Percentiles rank a stretch among this genome's conserved stretches.
phyloP scores from a whole-genome alignment of 2,888 invertebrate genomes.

The Epinotia nisella region DNA sequence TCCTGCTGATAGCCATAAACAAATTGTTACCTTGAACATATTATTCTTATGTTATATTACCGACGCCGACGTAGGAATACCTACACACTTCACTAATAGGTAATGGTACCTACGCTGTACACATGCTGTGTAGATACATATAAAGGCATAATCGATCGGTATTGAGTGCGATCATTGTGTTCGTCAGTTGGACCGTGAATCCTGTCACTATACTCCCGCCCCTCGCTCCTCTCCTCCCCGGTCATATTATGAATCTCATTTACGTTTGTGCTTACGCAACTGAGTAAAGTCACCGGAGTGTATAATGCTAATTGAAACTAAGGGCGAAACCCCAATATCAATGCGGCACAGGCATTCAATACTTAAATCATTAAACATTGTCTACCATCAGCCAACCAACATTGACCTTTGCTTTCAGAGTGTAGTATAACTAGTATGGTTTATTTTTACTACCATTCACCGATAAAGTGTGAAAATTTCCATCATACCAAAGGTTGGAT shows the following conservation, averaged over 20 bases:
- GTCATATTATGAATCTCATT: slow-evolving; percentile 78
- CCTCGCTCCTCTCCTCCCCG: slow-evolving; percentile 52
- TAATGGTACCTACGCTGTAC: slow-evolving; percentile 44
- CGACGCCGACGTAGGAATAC: not conserved
- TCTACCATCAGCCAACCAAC: not conserved
- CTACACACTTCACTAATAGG: slow-evolving; percentile 38
- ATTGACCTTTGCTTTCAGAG: too few relatives aligned
- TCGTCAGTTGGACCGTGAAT: slow-evolving; percentile 82
- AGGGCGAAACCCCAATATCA: slow-evolving; percentile 51
- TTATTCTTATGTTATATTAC: not conserved
- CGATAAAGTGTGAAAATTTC: too few relatives aligned
- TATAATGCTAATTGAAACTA: slow-evolving; percentile 71
- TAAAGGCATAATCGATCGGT: slow-evolving; percentile 83
- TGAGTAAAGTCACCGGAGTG: slow-evolving; percentile 73
- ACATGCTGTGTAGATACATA: slow-evolving; percentile 59
- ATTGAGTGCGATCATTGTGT: slow-evolving; percentile 82
- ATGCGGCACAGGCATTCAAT: not conserved
- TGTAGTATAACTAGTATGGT: too few relatives aligned
- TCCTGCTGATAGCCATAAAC: not conserved
- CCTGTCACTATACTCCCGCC: slow-evolving; percentile 75
- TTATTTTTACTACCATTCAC: too few relatives aligned
- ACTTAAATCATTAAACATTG: not conserved
- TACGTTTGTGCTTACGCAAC: slow-evolving; percentile 80
- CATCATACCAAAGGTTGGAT: too few relatives aligned
- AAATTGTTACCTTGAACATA: not conserved